Evolutionary conservation across 2,113 vertebrate genomes (phyloP).

Genomic region (Ariopsis seemanni): DNA sequence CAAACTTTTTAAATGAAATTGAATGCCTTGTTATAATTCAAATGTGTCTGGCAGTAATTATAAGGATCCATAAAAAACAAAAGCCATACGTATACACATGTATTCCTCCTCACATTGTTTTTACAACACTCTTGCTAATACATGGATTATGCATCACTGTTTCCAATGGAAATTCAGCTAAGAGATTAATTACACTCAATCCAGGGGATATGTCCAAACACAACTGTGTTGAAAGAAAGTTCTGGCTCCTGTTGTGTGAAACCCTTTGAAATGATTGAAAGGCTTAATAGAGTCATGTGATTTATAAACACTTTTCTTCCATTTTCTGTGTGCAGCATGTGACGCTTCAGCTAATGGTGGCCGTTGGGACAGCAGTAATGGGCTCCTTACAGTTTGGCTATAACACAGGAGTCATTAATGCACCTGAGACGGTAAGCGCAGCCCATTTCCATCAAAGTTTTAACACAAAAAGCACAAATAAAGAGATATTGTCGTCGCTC

Average conservation of each 20-base stretch:
- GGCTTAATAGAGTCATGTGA: neutral
- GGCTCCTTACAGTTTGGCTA: slow-evolving; percentile 86
- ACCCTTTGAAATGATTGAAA: neutral
- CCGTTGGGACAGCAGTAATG: slow-evolving; percentile 80
- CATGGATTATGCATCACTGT: slow-evolving; percentile 23
- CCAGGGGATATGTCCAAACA: neutral
- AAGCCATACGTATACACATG: neutral
- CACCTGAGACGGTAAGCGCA: slow-evolving; percentile 60
- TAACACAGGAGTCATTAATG: slow-evolving; percentile 86
- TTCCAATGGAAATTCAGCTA: slow-evolving; percentile 2
- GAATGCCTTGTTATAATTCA: neutral
- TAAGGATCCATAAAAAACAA: neutral
- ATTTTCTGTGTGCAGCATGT: slow-evolving; percentile 61
- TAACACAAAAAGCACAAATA: neutral
- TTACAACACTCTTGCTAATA: slow-evolving; percentile 2
- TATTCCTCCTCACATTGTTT: neutral
- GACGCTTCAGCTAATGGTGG: slow-evolving; percentile 78
- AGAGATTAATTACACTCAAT: neutral
- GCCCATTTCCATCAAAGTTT: neutral
- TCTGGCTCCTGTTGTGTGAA: neutral
- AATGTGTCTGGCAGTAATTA: neutral
- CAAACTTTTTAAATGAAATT: neutral
- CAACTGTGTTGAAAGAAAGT: neutral
- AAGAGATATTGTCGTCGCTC: neutral
- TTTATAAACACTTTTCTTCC: slow-evolving; percentile 6